These are phyloP conservation scores for Macropodus opercularis DNA, from an alignment of 2,797 vertebrate species.

Conservation along the genomic window DNA sequence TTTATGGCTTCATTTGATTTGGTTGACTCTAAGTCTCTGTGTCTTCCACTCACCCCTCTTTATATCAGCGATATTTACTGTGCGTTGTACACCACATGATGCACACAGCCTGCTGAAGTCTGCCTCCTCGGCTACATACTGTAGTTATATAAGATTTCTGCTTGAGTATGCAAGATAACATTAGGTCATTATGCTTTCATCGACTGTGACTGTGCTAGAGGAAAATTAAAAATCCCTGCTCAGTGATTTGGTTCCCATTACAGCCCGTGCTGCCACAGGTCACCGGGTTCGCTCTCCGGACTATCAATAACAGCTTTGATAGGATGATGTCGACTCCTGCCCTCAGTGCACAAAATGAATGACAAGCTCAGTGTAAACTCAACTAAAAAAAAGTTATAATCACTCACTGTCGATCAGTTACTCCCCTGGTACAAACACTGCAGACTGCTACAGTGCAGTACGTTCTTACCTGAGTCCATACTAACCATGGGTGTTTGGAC, in stretches of 20 bases:
- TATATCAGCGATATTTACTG: background rate
- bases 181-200: slow-evolving; percentile 55
- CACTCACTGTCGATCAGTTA: slow-evolving; percentile 35
- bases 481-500: slow-evolving; percentile 10
- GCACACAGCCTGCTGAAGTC: slow-evolving; percentile 25
- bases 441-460: too few relatives aligned
- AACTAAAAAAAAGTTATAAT: too few relatives aligned
- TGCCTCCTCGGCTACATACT: slow-evolving; percentile 40
- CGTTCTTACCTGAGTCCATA: background rate
- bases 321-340: slow-evolving; percentile 33
- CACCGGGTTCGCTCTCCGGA: slow-evolving; percentile 53
- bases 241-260: slow-evolving; percentile 44
- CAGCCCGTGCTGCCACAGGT: slow-evolving; percentile 52
- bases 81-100: background rate
- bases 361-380: too few relatives aligned
- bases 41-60: background rate
- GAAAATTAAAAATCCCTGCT: slow-evolving; percentile 48
- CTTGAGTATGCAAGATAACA: slow-evolving; percentile 46
- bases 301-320: slow-evolving; percentile 45
- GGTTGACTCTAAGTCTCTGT: slow-evolving; percentile 2
- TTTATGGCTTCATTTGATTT: slow-evolving; percentile 31
- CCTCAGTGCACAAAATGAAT: too few relatives aligned
- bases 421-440: slow-evolving; percentile 25
- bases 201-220: slow-evolving; percentile 34
- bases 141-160: slow-evolving; percentile 61